These are phyloP conservation scores for Oostethus manadensis DNA, from an alignment of 2,113 vertebrate species.

Conservation along the genomic window DNA sequence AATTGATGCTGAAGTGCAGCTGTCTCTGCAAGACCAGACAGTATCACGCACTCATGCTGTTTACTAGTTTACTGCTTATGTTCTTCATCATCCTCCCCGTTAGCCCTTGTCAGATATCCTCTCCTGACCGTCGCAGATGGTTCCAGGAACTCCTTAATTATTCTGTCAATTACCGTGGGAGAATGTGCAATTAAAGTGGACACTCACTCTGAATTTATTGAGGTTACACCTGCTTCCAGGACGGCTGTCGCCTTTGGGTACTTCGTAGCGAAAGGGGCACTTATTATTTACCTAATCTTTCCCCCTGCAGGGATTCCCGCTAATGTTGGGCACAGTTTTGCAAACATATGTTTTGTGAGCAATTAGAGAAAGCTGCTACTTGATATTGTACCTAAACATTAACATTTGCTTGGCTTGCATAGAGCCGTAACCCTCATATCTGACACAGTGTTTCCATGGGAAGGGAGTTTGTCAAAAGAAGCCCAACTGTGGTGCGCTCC, in stretches of 20 bases:
- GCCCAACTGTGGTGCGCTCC: slow-evolving; percentile 19
- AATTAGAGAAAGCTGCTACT: slow-evolving; percentile 14
- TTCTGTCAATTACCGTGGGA: slow-evolving; percentile 71
- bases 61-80: too few relatives aligned
- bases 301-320: slow-evolving; percentile 11
- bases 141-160: slow-evolving; percentile 74
- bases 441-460: too few relatives aligned
- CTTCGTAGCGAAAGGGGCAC: slow-evolving; percentile 33
- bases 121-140: slow-evolving; percentile 68
- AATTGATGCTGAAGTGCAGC: slow-evolving; percentile 10
- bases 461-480: not conserved
- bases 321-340: slow-evolving; percentile 14
- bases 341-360: slow-evolving; percentile 40
- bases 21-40: too few relatives aligned
- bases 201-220: slow-evolving; percentile 65
- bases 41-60: too few relatives aligned
- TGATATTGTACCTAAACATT: not conserved
- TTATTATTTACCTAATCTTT: slow-evolving; percentile 37
- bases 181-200: slow-evolving; percentile 70
- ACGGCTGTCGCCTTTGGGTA: slow-evolving; percentile 32
- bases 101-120: slow-evolving; percentile 27
- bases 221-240: slow-evolving; percentile 59
- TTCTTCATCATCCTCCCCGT: slow-evolving; percentile 1
- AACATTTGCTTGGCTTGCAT: slow-evolving; percentile 4
- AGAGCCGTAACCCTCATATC: slow-evolving; percentile 19